phyloP scores from a whole-genome alignment of 2,888 invertebrate genomes.

The Eudasyphora cyanicolor region DNA sequence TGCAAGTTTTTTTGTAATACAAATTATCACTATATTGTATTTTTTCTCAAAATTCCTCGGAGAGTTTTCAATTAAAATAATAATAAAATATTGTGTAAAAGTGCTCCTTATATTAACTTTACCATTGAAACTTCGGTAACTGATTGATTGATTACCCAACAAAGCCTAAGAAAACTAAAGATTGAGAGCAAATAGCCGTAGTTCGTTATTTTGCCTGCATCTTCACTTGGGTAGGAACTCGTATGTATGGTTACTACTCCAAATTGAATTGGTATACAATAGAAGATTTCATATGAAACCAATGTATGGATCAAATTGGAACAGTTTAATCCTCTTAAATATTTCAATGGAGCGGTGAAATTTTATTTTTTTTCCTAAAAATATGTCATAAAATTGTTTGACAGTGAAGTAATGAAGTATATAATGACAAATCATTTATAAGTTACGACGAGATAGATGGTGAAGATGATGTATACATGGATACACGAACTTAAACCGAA shows the following conservation, averaged over 20 bases:
- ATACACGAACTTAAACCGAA: neutral
- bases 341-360: neutral
- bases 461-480: neutral
- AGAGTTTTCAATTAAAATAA: too few species aligned
- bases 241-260: neutral
- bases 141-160: too few species aligned
- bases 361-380: neutral
- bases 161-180: neutral
- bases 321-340: slow-evolving; percentile 30
- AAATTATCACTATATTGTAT: too few species aligned
- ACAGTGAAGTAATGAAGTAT: neutral
- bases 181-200: neutral
- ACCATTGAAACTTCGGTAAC: too few species aligned
- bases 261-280: neutral
- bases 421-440: neutral
- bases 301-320: neutral
- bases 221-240: neutral
- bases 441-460: neutral
- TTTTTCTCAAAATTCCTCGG: too few species aligned
- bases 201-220: neutral
- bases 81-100: too few species aligned
- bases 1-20: too few species aligned
- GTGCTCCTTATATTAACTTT: too few species aligned
- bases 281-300: neutral
- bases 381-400: neutral